phyloP scores from a whole-genome alignment of 2,113 vertebrate species.

The Halcyon senegalensis region DNA sequence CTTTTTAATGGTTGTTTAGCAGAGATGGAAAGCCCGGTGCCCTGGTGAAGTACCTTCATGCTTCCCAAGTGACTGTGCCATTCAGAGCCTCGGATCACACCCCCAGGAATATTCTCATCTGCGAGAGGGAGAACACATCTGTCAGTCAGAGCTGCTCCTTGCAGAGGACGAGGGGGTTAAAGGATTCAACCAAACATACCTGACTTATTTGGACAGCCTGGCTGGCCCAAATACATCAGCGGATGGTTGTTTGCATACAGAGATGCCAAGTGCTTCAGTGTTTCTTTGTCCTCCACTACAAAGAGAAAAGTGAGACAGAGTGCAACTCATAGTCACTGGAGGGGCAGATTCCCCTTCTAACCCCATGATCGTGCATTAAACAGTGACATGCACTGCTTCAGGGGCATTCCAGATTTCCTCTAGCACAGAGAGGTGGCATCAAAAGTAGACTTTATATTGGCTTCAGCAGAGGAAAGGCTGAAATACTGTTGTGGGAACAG shows the following conservation, averaged over 20 bases:
- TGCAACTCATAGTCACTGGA: neutral
- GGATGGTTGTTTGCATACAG: conserved; percentile 94
- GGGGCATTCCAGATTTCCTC: neutral
- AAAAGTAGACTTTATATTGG: neutral
- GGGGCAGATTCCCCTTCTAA: neutral
- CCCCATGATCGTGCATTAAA: neutral
- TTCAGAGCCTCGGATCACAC: conserved; percentile 91
- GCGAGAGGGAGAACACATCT: neutral
- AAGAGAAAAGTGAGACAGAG: neutral
- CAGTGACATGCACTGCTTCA: neutral
- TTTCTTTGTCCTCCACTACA: conserved; percentile 92
- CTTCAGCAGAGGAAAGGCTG: neutral
- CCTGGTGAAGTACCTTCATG: conserved; percentile 87
- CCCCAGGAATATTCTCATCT: conserved; percentile 84
- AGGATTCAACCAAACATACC: conserved; percentile 72
- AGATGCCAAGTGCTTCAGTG: conserved; percentile 90
- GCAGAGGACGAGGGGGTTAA: neutral
- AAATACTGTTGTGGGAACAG: neutral
- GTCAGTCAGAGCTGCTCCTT: neutral
- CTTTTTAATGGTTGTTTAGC: neutral
- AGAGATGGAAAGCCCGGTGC: neutral
- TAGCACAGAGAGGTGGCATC: neutral
- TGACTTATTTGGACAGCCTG: conserved; percentile 88
- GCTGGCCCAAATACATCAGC: conserved; percentile 89
- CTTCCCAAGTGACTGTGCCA: conserved; percentile 95